Conservation (phyloP, 2,113 vertebrate genomes). For the Vicugna pacos region DNA sequence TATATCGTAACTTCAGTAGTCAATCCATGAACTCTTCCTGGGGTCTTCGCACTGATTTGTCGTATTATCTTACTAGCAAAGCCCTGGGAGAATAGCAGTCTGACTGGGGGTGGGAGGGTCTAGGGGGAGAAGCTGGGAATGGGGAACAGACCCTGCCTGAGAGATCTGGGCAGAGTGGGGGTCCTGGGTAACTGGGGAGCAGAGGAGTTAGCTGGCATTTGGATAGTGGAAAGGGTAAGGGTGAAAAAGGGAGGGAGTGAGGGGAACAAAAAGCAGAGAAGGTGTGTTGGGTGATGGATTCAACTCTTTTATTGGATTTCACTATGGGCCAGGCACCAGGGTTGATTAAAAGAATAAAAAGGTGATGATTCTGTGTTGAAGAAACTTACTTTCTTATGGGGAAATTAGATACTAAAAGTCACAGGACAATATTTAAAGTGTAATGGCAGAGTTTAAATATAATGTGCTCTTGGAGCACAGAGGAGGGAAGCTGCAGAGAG, state of each 20-base stretch:
- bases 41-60: background rate
- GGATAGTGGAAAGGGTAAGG: background rate
- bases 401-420: slow-evolving; percentile 58
- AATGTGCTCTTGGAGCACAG: background rate
- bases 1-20: background rate
- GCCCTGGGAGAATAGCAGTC: background rate
- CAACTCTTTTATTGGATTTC: slow-evolving; percentile 57
- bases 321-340: background rate
- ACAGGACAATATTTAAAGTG: slow-evolving; percentile 36
- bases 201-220: background rate
- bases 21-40: background rate
- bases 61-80: background rate
- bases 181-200: background rate
- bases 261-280: background rate
- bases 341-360: slow-evolving; percentile 59
- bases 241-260: background rate
- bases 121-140: background rate
- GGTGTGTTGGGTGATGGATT: slow-evolving; percentile 1
- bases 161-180: background rate
- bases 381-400: slow-evolving; percentile 57
- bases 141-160: background rate
- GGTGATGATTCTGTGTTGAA: slow-evolving; percentile 50
- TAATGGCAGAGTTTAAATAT: slow-evolving; percentile 50
- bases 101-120: background rate
- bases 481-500: background rate